phyloP scores from a whole-genome alignment of 1,140 invertebrate species.

The Branchinecta lindahli region DNA sequence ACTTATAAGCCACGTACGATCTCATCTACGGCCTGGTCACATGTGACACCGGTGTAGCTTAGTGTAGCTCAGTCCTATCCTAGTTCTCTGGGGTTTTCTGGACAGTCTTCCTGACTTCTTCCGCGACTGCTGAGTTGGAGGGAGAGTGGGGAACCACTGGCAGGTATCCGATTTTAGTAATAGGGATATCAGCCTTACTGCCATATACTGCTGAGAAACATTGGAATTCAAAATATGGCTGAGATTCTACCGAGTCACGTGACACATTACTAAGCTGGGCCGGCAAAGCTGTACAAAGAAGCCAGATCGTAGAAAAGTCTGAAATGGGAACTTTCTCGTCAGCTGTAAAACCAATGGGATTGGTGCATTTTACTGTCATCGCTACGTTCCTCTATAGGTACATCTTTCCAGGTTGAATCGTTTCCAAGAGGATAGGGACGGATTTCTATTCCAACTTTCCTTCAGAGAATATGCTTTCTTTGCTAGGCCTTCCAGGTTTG shows the following conservation, averaged over 20 bases:
- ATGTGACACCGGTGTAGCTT: neutral
- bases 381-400: neutral
- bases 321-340: too few species aligned
- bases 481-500: too few species aligned
- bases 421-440: neutral
- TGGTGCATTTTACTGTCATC: neutral
- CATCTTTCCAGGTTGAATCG: neutral
- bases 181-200: too few species aligned
- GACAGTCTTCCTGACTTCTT: neutral
- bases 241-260: too few species aligned
- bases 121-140: slow-evolving; percentile 2
- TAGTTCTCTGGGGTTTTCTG: neutral
- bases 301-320: too few species aligned
- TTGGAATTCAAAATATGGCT: too few species aligned
- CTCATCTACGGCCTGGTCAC: slow-evolving; percentile 3
- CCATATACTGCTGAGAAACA: too few species aligned
- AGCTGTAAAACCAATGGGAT: too few species aligned
- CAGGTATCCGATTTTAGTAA: too few species aligned
- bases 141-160: neutral
- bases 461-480: neutral
- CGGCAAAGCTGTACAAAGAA: too few species aligned
- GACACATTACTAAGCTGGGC: too few species aligned
- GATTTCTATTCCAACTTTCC: neutral
- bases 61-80: too few species aligned
- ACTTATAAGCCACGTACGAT: neutral